A percentile compares a stretch with the other conserved stretches of the same genome.
Conservation (phyloP, 2,113 vertebrate genomes). For the Myiopsitta monachus region DNA sequence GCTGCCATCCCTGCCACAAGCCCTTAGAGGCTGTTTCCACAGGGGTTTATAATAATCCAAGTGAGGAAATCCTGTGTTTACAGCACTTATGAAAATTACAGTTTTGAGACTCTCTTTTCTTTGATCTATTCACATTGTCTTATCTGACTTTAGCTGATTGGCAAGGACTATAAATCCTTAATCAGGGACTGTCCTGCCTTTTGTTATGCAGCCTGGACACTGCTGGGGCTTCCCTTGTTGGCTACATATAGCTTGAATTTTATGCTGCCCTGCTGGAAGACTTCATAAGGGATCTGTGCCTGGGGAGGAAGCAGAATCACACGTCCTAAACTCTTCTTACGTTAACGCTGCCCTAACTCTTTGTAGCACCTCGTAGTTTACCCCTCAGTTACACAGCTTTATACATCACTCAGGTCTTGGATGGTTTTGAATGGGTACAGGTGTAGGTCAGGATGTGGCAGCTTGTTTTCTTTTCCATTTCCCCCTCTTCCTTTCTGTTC, state of each 20-base stretch:
- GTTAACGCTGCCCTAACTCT: not conserved
- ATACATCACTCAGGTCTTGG: not conserved
- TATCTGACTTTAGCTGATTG: not conserved
- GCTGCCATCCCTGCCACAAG: not conserved
- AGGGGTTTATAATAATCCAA: constrained; percentile 33
- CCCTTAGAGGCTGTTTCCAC: not conserved
- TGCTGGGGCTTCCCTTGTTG: not conserved
- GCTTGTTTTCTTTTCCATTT: not conserved
- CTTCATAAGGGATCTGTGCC: not conserved
- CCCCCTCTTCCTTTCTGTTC: not conserved
- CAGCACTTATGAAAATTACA: not conserved
- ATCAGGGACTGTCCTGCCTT: not conserved
- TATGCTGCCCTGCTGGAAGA: not conserved
- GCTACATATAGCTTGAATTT: not conserved
- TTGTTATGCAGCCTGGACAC: not conserved
- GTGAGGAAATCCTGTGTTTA: constrained; percentile 51
- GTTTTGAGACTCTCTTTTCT: not conserved
- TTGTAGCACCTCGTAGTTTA: not conserved
- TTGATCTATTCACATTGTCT: constrained; percentile 3
- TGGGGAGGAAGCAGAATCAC: not conserved
- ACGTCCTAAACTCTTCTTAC: not conserved
- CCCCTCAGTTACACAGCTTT: not conserved
- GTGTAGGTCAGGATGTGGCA: not conserved
- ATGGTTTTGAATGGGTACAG: fast-evolving
- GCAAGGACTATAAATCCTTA: not conserved